Conservation (phyloP, 2,797 vertebrate genomes). For the Lacerta bilineata region DNA sequence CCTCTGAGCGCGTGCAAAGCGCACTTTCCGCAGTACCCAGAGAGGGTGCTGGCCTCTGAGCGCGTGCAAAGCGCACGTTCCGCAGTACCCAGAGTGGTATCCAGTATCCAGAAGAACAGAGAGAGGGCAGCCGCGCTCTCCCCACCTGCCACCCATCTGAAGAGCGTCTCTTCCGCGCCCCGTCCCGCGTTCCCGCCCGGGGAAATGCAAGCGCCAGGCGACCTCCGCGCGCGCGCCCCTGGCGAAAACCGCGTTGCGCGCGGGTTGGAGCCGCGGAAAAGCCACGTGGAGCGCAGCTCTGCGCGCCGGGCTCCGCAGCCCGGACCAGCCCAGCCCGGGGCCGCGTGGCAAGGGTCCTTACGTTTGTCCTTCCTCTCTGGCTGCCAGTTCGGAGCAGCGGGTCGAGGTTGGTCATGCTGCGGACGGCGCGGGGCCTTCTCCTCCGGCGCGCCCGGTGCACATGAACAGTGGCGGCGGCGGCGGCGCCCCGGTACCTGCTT, state of each 20-base stretch:
- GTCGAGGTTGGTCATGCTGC: slow-evolving; percentile 3
- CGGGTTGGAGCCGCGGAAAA: not conserved
- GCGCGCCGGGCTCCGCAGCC: too few species aligned
- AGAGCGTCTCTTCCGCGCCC: too few species aligned
- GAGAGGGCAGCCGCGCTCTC: not conserved
- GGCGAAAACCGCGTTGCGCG: not conserved
- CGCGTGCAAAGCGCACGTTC: not conserved
- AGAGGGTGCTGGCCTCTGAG: not conserved
- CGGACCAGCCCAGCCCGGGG: not conserved
- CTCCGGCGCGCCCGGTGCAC: not conserved
- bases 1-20: not conserved
- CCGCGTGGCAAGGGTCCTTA: not conserved
- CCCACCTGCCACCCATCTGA: too few species aligned
- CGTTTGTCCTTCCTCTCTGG: not conserved
- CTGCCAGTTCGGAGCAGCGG: not conserved
- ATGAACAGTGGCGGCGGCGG: not conserved
- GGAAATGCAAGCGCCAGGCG: too few species aligned
- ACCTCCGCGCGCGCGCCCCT: not conserved
- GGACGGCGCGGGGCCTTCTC: not conserved
- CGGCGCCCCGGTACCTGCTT: not conserved
- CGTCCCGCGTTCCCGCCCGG: too few species aligned
- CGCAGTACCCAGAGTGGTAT: too few species aligned
- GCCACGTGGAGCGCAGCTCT: not conserved
- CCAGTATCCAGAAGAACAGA: not conserved
- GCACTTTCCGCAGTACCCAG: too few species aligned